A percentile compares a stretch with the other conserved stretches of the same genome.
Evolutionary conservation across 2,113 vertebrate species (phyloP).

Genomic region (Eurystomus gularis): DNA sequence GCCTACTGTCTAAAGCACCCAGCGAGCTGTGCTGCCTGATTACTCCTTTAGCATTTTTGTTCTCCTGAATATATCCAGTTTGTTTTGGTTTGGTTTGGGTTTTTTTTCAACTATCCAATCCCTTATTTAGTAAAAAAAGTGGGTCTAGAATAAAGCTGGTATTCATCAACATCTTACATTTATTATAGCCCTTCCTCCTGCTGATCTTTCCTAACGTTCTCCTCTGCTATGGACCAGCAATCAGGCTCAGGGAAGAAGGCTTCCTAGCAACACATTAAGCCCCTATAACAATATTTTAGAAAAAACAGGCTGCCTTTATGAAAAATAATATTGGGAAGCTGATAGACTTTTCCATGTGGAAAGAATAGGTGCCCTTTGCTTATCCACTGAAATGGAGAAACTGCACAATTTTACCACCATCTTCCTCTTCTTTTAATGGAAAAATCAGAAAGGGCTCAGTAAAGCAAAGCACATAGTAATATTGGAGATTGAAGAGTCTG

Average conservation of each 20-base stretch:
- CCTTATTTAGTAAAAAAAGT: background rate
- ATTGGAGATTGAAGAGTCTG: background rate
- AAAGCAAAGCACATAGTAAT: background rate
- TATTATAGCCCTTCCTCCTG: background rate
- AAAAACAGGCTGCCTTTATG: background rate
- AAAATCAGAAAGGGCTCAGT: background rate
- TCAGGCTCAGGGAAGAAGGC: background rate
- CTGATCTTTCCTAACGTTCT: background rate
- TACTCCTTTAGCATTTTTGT: background rate
- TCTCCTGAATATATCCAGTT: background rate
- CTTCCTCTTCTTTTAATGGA: background rate
- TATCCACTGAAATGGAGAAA: background rate
- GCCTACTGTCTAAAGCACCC: background rate
- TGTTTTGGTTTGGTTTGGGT: too few species aligned
- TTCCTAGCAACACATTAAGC: background rate
- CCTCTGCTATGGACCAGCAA: background rate
- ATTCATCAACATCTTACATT: background rate
- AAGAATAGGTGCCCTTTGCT: background rate
- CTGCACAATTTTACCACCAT: background rate
- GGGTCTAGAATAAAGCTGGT: background rate
- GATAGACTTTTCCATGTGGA: background rate
- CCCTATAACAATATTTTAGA: background rate
- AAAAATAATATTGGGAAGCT: background rate
- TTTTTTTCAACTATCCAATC: background rate
- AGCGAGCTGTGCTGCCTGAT: background rate